A percentile compares a stretch with the other conserved stretches of the same genome.
Conservation (phyloP, 2,888 invertebrate genomes). For the Trachelus stipa region DNA sequence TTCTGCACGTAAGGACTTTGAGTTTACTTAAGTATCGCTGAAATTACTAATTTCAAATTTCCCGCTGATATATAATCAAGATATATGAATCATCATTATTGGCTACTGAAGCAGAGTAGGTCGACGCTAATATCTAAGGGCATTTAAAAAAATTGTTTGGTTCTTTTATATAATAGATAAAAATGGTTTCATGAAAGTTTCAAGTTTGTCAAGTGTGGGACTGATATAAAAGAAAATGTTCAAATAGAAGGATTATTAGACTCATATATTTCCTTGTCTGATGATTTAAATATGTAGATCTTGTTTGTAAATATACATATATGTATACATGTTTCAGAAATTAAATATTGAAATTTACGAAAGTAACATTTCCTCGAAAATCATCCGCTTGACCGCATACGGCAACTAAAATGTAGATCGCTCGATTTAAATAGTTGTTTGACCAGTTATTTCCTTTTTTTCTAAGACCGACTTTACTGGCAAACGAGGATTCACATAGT, state of each 20-base stretch:
- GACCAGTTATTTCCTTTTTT: conserved; percentile 14
- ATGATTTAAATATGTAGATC: neutral
- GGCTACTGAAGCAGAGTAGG: neutral
- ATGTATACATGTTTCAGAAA: neutral
- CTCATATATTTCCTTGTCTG: neutral
- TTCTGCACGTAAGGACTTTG: neutral
- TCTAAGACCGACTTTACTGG: neutral
- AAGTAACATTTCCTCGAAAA: neutral
- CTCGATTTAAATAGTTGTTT: conserved; percentile 21
- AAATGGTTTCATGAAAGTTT: neutral
- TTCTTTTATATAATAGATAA: neutral
- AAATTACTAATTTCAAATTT: neutral
- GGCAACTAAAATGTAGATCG: neutral
- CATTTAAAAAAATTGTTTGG: neutral
- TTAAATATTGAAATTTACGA: neutral
- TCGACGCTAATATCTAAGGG: neutral
- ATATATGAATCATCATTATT: neutral
- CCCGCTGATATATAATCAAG: neutral
- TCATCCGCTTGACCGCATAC: neutral
- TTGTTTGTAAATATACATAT: neutral
- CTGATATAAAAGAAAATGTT: neutral
- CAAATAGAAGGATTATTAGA: neutral
- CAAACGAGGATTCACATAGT: neutral
- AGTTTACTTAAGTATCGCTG: neutral
- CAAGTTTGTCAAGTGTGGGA: neutral